Evolutionary conservation across 2,888 invertebrate genomes (phyloP).

Genomic region (Parascotia fuliginaria): DNA sequence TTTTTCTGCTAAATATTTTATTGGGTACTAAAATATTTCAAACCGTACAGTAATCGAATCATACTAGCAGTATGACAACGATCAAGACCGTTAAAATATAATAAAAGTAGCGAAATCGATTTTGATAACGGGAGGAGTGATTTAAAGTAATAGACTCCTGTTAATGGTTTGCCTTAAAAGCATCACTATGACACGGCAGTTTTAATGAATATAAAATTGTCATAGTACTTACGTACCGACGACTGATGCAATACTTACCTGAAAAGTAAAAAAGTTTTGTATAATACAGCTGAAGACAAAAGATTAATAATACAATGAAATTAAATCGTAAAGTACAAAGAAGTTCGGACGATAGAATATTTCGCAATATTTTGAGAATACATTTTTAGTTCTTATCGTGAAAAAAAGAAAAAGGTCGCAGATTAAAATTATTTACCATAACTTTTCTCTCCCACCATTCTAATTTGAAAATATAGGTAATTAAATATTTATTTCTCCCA

Average conservation of each 20-base stretch:
- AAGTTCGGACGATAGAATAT: background rate
- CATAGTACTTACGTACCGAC: conserved; percentile 43
- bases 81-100: conserved; percentile 38
- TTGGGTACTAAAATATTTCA: conserved; percentile 2
- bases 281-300: conserved; percentile 13
- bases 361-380: conserved; percentile 3
- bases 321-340: conserved; percentile 6
- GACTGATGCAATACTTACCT: conserved; percentile 44
- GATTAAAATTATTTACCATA: conserved; percentile 2
- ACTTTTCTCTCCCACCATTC: background rate
- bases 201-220: conserved; percentile 39
- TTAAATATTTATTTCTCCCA: too few relatives aligned
- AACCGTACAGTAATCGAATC: conserved; percentile 9
- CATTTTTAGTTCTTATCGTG: conserved; percentile 3
- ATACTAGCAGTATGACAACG: conserved; percentile 12
- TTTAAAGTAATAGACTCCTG: conserved; percentile 38
- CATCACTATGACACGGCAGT: conserved; percentile 18
- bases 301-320: background rate
- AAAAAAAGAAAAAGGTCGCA: conserved; percentile 13
- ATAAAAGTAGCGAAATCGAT: conserved; percentile 36
- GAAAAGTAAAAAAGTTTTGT: conserved; percentile 36
- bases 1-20: background rate
- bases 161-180: conserved; percentile 39
- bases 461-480: too few relatives aligned
- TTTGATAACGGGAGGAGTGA: conserved; percentile 33